phyloP scores from a whole-genome alignment of 2,113 vertebrate species.

The Baryphthengus martii region DNA sequence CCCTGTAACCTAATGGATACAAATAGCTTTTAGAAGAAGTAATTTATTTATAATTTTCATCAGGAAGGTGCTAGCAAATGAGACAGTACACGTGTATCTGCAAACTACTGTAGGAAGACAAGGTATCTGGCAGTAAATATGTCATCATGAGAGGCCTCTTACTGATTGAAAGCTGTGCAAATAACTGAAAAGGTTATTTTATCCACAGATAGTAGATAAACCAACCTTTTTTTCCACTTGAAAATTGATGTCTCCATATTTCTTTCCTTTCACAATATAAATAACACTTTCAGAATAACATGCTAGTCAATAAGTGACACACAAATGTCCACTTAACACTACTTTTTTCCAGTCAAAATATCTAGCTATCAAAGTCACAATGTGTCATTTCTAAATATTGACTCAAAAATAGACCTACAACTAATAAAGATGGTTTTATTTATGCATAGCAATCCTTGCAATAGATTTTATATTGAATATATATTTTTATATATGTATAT shows the following conservation, averaged over 20 bases:
- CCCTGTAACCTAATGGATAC: background rate
- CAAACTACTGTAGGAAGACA: background rate
- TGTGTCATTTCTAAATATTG: background rate
- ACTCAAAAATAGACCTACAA: background rate
- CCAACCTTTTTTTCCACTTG: background rate
- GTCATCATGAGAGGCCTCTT: background rate
- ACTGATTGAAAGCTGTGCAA: background rate
- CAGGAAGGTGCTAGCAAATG: background rate
- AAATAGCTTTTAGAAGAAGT: background rate
- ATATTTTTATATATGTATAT: no score
- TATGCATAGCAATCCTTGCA: background rate
- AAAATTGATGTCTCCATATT: background rate
- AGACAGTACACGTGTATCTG: background rate
- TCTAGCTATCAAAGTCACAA: background rate
- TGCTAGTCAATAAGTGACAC: background rate
- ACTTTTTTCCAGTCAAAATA: background rate
- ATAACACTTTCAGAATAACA: background rate
- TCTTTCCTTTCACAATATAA: background rate
- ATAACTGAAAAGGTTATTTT: background rate
- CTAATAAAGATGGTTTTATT: background rate
- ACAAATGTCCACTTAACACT: background rate
- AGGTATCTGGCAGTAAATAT: background rate
- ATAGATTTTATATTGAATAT: background rate
- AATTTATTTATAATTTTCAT: background rate
- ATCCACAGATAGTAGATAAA: background rate